Evolutionary conservation across 2,888 invertebrate species (phyloP).

Genomic region (Eupithecia insigniata): DNA sequence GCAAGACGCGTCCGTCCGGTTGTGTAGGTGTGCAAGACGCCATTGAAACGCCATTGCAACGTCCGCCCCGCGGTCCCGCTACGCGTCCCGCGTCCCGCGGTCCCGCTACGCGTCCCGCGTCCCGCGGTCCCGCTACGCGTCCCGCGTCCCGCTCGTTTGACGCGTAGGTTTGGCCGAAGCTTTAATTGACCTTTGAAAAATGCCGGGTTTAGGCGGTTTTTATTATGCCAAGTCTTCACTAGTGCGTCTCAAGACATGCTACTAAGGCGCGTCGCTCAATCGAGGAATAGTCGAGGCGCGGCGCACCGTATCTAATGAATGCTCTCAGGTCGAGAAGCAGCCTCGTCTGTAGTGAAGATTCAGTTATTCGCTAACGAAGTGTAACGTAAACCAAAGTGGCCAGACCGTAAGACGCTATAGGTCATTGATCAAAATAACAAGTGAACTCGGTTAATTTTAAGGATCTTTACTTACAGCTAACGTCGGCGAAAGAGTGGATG

Average conservation of each 20-base stretch:
- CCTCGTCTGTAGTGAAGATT: not conserved
- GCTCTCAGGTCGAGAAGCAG: not conserved
- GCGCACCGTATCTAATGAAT: not conserved
- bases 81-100: too few relatives aligned
- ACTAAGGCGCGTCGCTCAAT: not conserved
- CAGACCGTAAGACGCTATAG: not conserved
- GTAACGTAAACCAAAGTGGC: constrained; percentile 1
- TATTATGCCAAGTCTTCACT: not conserved
- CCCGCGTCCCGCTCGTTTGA: too few relatives aligned
- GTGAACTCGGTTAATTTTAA: not conserved
- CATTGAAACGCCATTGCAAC: too few relatives aligned
- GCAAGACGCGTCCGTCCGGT: too few relatives aligned
- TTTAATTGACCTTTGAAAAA: constrained; percentile 19
- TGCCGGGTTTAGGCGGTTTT: constrained; percentile 27
- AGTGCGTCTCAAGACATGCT: constrained; percentile 15
- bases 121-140: too few relatives aligned
- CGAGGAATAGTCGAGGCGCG: not conserved
- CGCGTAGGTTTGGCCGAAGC: too few relatives aligned
- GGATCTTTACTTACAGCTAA: not conserved
- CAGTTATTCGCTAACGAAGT: not conserved
- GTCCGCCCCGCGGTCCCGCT: too few relatives aligned
- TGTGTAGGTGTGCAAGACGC: too few relatives aligned
- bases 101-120: too few relatives aligned
- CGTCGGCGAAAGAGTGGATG: not conserved
- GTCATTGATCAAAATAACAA: not conserved